Percentiles rank a stretch among this genome's conserved stretches.
These are phyloP conservation scores for Cynocephalus volans DNA, from an alignment of 2,113 vertebrate species.

Conservation along the genomic window DNA sequence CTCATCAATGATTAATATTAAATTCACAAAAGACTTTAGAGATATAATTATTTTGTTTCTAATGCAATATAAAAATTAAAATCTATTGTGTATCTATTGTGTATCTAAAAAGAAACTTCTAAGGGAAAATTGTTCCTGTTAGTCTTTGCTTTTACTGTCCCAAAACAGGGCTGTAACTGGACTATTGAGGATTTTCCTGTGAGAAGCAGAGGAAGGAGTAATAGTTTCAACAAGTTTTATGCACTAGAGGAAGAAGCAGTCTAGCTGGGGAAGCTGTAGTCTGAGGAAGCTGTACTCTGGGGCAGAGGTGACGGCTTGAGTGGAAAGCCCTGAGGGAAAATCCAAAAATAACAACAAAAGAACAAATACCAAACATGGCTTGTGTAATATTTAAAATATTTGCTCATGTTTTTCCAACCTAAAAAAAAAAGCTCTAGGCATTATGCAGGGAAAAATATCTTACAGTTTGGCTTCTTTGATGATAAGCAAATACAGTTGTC, in stretches of 20 bases:
- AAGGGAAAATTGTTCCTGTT: neutral
- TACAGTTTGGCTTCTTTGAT: neutral
- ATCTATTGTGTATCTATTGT: neutral
- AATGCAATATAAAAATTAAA: neutral
- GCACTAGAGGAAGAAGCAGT: neutral
- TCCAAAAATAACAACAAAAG: neutral
- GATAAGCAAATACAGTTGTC: neutral
- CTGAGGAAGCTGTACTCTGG: neutral
- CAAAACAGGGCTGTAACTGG: neutral
- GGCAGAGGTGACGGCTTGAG: neutral
- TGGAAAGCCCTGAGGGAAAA: neutral
- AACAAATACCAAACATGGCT: neutral
- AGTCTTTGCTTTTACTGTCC: neutral
- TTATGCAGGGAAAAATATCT: neutral
- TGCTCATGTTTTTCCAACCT: neutral
- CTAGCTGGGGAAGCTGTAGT: fast-evolving
- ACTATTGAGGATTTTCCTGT: neutral
- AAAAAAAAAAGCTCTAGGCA: neutral
- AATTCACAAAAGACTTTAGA: neutral
- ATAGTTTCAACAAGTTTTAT: neutral
- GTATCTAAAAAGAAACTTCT: neutral
- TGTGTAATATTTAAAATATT: neutral
- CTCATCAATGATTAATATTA: neutral
- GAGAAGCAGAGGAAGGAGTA: neutral
- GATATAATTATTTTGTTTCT: neutral